phyloP scores from a whole-genome alignment of 2,888 invertebrate genomes.

The Napeogenes inachia region DNA sequence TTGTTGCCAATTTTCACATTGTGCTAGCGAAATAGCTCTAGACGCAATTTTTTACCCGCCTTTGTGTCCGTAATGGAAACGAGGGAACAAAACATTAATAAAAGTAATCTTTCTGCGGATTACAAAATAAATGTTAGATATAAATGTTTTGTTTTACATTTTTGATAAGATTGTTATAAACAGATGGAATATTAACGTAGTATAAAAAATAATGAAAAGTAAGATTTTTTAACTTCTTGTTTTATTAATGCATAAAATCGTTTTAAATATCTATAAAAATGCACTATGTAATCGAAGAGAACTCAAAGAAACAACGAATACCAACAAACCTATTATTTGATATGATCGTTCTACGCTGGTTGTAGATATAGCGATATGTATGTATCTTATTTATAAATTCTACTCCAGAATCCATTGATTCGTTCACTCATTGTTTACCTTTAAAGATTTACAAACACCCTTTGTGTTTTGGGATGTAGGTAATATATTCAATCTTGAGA shows the following conservation, averaged over 20 bases:
- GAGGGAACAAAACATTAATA: constrained; percentile 28
- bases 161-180: not conserved
- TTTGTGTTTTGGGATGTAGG: constrained; percentile 40
- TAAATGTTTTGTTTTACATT: constrained; percentile 40
- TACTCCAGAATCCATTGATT: constrained; percentile 7
- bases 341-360: no score
- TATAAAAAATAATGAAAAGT: no score
- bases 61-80: constrained; percentile 33
- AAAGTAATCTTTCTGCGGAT: constrained; percentile 22
- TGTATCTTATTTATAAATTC: not conserved
- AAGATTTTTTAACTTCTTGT: no score
- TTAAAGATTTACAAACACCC: constrained; percentile 56
- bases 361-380: no score
- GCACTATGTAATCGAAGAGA: no score
- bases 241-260: no score
- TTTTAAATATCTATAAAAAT: no score
- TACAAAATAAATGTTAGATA: constrained; percentile 19
- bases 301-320: no score
- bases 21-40: constrained; percentile 58
- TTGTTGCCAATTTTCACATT: constrained; percentile 65
- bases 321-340: no score
- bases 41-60: constrained; percentile 33
- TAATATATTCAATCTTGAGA: constrained; percentile 18
- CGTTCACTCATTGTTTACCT: constrained; percentile 54
- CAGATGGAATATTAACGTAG: no score